A percentile compares a stretch with the other conserved stretches of the same genome.
These are phyloP conservation scores for Tapirus terrestris DNA, from an alignment of 2,113 vertebrate genomes.

Conservation along the genomic window DNA sequence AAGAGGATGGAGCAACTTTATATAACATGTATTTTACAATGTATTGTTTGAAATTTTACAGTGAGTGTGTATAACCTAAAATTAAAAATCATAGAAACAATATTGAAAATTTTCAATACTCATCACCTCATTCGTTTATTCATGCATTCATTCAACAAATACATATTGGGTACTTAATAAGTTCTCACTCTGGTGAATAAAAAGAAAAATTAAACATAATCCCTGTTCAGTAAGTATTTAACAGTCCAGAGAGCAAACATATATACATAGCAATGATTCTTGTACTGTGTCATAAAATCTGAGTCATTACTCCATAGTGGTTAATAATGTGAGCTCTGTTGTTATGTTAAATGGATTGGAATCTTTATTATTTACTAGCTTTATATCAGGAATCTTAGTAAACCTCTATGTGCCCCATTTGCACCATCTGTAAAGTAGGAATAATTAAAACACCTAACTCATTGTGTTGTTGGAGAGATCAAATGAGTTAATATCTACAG, in stretches of 20 bases:
- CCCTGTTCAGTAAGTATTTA: background rate
- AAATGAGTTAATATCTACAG: background rate
- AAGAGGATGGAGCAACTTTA: background rate
- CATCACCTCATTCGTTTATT: constrained; percentile 16
- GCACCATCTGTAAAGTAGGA: background rate
- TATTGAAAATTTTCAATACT: background rate
- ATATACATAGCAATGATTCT: background rate
- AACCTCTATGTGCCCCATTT: background rate
- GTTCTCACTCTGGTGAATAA: background rate
- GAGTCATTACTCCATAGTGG: background rate
- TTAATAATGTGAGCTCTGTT: background rate
- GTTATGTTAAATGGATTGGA: background rate
- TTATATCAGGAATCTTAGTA: background rate
- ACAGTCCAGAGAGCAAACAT: background rate
- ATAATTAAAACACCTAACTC: background rate
- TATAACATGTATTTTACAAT: background rate
- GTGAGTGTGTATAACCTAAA: background rate
- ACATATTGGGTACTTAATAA: background rate
- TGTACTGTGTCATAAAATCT: background rate
- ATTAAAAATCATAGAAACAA: background rate
- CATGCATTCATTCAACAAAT: background rate
- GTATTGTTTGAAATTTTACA: background rate
- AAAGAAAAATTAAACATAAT: background rate
- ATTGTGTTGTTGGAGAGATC: background rate
- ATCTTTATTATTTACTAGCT: background rate